Conservation (phyloP, 2,113 vertebrate genomes). For the Nyctibius bracteatus region DNA sequence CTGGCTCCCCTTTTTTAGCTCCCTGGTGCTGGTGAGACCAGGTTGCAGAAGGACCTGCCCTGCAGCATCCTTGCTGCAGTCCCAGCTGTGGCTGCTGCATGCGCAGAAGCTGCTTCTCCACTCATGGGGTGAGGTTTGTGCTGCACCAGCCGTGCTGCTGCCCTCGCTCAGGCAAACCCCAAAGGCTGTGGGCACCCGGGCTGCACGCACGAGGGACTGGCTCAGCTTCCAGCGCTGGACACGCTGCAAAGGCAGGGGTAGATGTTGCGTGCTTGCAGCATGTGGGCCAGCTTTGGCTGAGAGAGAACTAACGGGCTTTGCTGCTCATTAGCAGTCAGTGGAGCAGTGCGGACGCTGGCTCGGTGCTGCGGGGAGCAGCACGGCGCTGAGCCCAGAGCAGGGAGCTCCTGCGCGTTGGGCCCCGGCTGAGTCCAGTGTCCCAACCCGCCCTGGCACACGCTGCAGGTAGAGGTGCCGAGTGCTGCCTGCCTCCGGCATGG, state of each 20-base stretch:
- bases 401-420: not conserved
- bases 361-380: not conserved
- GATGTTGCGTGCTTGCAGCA: not conserved
- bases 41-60: not conserved
- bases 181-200: not conserved
- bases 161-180: not conserved
- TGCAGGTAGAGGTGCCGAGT: too few species aligned
- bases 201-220: rapidly evolving
- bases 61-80: not conserved
- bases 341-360: not conserved
- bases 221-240: not conserved
- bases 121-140: not conserved
- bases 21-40: rapidly evolving
- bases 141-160: not conserved
- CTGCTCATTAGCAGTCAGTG: not conserved
- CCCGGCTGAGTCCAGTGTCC: not conserved
- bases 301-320: not conserved
- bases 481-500: rapidly evolving
- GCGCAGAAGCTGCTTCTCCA: not conserved
- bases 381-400: rapidly evolving
- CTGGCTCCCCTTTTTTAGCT: not conserved
- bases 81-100: too few species aligned
- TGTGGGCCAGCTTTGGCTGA: not conserved
- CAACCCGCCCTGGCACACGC: too few species aligned
- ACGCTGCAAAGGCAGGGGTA: too few species aligned